Evolutionary conservation across 2,888 invertebrate genomes (phyloP), one percentile per base, ranked within the genome.

Genomic region (Eilema depressum): DNA sequence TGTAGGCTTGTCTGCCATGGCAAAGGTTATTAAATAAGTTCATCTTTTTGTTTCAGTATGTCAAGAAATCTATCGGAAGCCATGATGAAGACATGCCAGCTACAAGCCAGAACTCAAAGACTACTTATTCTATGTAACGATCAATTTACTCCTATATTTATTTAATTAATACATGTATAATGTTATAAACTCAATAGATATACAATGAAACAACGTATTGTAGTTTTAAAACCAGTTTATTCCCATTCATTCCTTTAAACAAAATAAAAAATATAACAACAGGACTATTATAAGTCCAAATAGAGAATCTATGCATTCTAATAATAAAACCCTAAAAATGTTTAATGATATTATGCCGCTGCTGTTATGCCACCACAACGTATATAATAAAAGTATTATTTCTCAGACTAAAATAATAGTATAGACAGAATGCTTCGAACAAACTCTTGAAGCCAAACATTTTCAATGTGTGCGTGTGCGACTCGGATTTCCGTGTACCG

Each of bases 31-130:
- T 33, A 8, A n/a, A 7, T 33, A 33, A 33, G 33, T 8, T 28
- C 10, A 33, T 33, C 33, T 8, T 33, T 8, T 76, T 79, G 71
- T 89, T 88, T 70, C 89, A 96, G 96, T 96, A 96, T 89, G 96
- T 96, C 63, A 96, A 96, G 86, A 96, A 96, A 87, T 95, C 96
- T 66, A 93, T 95, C 68, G 96, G 96, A 70, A 96, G 93, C 83
- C 96, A 96, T 76, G 96, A 96, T 70, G 96, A 96, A 84, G 96
- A 96, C 74, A 89, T 95, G 75, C 92, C 95, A 73, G 93, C 93
- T 20, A 90, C 95, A 66, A 92, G 92, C 75, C 95, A 95, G 84
- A 94, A 93, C 75, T 91, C 95, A 61, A 95, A 95, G 84, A 89
- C 93, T 14, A 93, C 95, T 73, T 95, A 95, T 79, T 87, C 92